A percentile compares a stretch with the other conserved stretches of the same genome.
Evolutionary conservation across 2,797 vertebrate genomes (phyloP).

Genomic region (Amphiprion clarkii): DNA sequence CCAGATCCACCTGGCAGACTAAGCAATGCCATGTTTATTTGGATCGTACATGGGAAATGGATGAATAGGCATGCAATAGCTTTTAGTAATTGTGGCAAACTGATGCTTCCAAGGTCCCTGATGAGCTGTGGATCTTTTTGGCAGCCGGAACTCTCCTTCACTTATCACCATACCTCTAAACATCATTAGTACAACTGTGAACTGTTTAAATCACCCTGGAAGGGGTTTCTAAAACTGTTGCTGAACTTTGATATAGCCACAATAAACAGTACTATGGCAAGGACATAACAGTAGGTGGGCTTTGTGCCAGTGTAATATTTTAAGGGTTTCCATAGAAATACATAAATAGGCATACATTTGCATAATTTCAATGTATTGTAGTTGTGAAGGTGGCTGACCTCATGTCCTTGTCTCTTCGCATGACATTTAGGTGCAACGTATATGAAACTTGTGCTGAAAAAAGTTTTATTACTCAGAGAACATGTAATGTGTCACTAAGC

Average conservation of each 20-base stretch:
- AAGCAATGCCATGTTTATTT: constrained; percentile 78
- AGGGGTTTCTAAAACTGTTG: constrained; percentile 17
- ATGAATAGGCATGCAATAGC: constrained; percentile 68
- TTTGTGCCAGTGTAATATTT: constrained; percentile 23
- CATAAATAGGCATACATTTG: background rate
- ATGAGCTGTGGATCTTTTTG: constrained; percentile 50
- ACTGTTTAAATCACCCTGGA: constrained; percentile 25
- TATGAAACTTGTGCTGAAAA: background rate
- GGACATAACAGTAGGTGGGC: constrained; percentile 29
- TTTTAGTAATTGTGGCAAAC: constrained; percentile 57
- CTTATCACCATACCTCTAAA: constrained; percentile 60
- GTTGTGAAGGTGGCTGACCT: constrained; percentile 1
- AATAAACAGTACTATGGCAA: background rate
- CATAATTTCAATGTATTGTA: constrained; percentile 1
- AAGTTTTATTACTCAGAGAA: background rate
- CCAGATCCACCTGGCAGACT: constrained; percentile 75
- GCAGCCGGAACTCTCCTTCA: constrained; percentile 38
- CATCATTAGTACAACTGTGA: constrained; percentile 56
- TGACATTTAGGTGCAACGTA: constrained; percentile 8
- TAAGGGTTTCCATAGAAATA: background rate
- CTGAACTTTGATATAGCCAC: constrained; percentile 31
- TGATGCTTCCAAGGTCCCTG: constrained; percentile 55
- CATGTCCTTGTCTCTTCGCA: constrained; percentile 17
- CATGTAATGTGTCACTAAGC: background rate
- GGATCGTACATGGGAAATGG: constrained; percentile 68